Evolutionary conservation across 2,888 invertebrate species (phyloP), one percentile per base, ranked within the genome.

Genomic region (Agrilus mali): DNA sequence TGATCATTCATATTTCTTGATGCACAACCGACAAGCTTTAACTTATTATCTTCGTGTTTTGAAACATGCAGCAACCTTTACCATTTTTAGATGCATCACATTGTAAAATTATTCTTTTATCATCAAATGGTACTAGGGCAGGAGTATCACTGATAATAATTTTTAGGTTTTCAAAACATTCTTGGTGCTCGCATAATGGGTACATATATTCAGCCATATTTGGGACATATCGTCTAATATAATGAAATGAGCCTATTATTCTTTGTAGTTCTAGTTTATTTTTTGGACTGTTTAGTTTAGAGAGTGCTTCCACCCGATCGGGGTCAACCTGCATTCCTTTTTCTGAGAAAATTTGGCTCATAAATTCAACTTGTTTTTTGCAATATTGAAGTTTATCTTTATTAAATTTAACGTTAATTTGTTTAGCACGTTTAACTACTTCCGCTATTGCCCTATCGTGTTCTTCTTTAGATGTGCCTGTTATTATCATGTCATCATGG

Each of bases 301-400:
- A 16, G 20, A 42, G n/a, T 4, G 42, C 4, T 36, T 42, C 27
- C 7, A 36, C 34, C 4, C 31, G 13, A 36, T 42, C 31, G 2
- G 42, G 42, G 35, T 41, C 42, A 22, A 38, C 34, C 33, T 45
- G 14, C 42, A 41, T 42, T 3, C 45, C 45, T 14, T 36, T 41
- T 5, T 17, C 17, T 17, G 17, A 33, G 38, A 44, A 27, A 3
- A 41, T 33, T 36, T 41, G 41, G n/a, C 36, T 39, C 38, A 46
- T 43, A 43, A 46, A 46, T 37, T 47, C 48, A 36, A 52, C 46
- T 22, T 43, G 12, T 16, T 37, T 43, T 45, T 48, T 39, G 22
- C 38, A 41, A 46, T 41, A 50, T 44, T 48, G 50, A 34, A 51
- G 35, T 46, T 51, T 50, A 36, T 47, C 47, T 44, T 46, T 45